Evolutionary conservation across 2,113 vertebrate genomes (phyloP).

Genomic region (Gymnorhina tibicen): DNA sequence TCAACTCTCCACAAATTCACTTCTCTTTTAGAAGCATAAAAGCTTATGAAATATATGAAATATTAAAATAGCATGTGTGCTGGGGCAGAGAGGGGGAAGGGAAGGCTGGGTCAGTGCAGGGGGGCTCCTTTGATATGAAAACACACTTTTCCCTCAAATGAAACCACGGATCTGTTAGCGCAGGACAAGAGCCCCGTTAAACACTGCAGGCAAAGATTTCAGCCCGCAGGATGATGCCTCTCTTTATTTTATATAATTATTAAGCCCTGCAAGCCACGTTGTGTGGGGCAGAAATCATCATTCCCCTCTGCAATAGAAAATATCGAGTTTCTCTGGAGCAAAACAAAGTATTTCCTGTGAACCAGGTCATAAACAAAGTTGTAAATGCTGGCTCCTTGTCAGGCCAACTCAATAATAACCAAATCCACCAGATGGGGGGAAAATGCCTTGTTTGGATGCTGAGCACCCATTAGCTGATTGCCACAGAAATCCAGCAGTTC

Average conservation of each 20-base stretch:
- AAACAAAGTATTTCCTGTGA: conserved; percentile 51
- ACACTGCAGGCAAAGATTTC: not conserved
- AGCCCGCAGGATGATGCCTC: not conserved
- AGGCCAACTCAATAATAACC: not conserved
- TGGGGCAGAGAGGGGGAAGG: conserved; percentile 7
- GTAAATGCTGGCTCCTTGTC: not conserved
- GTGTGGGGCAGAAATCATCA: not conserved
- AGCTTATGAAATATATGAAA: conserved; percentile 70
- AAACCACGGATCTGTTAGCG: not conserved
- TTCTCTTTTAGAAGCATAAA: conserved; percentile 73
- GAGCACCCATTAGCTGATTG: conserved; percentile 69
- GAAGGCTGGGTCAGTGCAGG: not conserved
- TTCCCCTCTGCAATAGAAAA: not conserved
- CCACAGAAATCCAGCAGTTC: not conserved
- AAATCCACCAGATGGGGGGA: conserved; percentile 8
- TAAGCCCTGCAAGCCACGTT: not conserved
- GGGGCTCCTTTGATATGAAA: conserved; percentile 56
- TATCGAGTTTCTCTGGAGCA: conserved; percentile 30
- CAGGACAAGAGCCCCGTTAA: not conserved
- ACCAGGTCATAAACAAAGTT: conserved; percentile 49
- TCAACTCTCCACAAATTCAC: conserved; percentile 70
- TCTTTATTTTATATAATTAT: not conserved
- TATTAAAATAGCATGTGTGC: conserved; percentile 61
- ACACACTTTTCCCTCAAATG: not conserved
- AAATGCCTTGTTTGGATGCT: not conserved